Base-by-base conservation (phyloP, 2,888 invertebrate genomes). In the Cephalotes varians region DNA sequence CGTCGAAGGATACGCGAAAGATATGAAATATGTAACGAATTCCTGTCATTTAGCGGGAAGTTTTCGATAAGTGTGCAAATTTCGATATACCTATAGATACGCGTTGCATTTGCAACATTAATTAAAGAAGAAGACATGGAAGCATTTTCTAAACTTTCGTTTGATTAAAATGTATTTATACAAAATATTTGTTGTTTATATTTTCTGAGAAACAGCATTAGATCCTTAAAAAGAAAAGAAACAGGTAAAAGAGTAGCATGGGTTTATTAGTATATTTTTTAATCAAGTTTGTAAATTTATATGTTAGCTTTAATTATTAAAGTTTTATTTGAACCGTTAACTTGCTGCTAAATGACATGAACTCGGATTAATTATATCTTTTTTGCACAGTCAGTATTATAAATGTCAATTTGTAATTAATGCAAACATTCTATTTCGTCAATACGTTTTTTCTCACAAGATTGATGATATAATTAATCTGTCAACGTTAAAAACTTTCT, bases 301-400 rank as follows among this genome's bases (percentile, higher is more conserved):
- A 28, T 12, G 10, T 15, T 65, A 18, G 0, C 9, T 18, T 25
- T 44, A 65, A 47, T 65, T 65, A 18, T 9, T 34, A 25, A 47
- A 60, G 2, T 60, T 74, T 21, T 5, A 51, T 62, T 73, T 2
- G n/a, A n/a, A 62, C 6, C 15, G 3, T 10, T 12, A 25, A 25
- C 10, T 37, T 34, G 2, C 37, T 15, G 25, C 28, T 37, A 37
- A 76, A 37, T 37, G 28, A 64, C 40, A 51, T 5, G 9, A 51
- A 64, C 49, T 76, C n/a, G 51, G 9, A 4, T 51, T 28, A 40
- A 64, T 51, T 64, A 51, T 40, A 62, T 49, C 62, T 74, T 64
- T 74, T 47, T 51, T 64, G 37, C 64, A 64, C 28, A 51, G 51
- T 76, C 64, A 74, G 34, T 64, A 64, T 12, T 76, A 64, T n/a